phyloP scores from a whole-genome alignment of 2,113 vertebrate species.

The Mus musculus region GRCm39 chrX:82682001-82682500 shows the following conservation, averaged over 20 bases:
- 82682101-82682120: background rate
- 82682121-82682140: background rate
- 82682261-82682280: background rate
- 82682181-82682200: background rate
- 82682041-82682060: background rate
- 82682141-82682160: background rate
- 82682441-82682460: background rate
- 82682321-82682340: background rate
- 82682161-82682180: background rate
- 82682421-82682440: background rate
- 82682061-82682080: background rate
- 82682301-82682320: background rate
- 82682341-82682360: background rate
- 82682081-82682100: rapidly evolving
- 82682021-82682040: background rate
- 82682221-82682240: background rate
- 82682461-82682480: background rate
- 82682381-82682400: background rate
- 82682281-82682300: background rate
- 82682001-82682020: background rate
- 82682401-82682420: background rate
- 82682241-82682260: background rate
- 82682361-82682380: background rate
- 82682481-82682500: background rate
- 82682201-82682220: background rate